phyloP scores from a whole-genome alignment of 2,113 vertebrate species.

The Perognathus longimembris region DNA sequence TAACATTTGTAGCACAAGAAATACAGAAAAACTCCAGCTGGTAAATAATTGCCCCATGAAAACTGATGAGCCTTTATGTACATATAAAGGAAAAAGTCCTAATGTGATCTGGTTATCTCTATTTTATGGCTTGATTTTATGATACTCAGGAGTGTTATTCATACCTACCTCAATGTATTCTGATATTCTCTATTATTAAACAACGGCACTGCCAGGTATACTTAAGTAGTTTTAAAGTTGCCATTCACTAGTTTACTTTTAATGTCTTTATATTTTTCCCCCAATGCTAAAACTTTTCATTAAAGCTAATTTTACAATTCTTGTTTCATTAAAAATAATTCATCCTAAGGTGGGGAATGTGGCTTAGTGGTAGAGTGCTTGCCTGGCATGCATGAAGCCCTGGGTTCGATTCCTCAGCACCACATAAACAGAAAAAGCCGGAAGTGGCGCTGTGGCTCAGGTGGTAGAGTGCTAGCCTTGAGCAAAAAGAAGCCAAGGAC shows the following conservation, averaged over 20 bases:
- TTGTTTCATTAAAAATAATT: slow-evolving; percentile 40
- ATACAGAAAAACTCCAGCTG: not conserved
- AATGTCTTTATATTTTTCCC: slow-evolving; percentile 36
- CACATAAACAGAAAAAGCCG: too few relatives aligned
- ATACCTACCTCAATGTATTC: slow-evolving; percentile 48
- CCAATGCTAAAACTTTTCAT: slow-evolving; percentile 51
- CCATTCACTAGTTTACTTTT: slow-evolving; percentile 41
- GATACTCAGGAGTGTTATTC: slow-evolving; percentile 2
- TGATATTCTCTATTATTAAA: slow-evolving; percentile 32
- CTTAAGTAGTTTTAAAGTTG: not conserved
- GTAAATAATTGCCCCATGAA: slow-evolving; percentile 26
- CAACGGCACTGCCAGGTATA: slow-evolving; percentile 25
- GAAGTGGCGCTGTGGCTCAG: too few relatives aligned
- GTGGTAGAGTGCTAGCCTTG: too few relatives aligned
- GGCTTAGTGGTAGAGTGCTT: too few relatives aligned
- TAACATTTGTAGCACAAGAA: not conserved
- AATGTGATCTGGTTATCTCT: not conserved
- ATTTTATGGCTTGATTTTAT: slow-evolving; percentile 16
- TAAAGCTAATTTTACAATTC: slow-evolving; percentile 37
- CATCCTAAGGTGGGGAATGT: not conserved
- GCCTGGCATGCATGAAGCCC: too few relatives aligned
- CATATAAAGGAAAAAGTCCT: not conserved
- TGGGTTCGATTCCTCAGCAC: too few relatives aligned
- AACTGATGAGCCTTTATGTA: slow-evolving; percentile 2
- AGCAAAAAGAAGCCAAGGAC: too few relatives aligned